Conservation (phyloP, 2,888 invertebrate genomes). For the Hyles lineata region DNA sequence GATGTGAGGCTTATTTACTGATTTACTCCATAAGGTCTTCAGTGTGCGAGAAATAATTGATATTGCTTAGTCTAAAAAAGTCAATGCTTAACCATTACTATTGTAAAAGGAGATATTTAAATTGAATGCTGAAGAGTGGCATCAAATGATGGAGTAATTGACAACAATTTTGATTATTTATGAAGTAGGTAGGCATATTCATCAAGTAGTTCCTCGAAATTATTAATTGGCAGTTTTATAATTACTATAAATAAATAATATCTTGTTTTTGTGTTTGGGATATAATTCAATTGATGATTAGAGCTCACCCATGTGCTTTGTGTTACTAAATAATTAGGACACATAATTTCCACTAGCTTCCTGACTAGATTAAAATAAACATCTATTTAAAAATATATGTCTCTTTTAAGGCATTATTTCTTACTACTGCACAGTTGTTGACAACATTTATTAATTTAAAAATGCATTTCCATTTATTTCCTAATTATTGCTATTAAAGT, state of each 20-base stretch:
- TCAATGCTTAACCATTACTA: too few relatives aligned
- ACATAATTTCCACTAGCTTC: slow-evolving; percentile 8
- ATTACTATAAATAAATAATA: neutral
- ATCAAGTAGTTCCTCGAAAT: neutral
- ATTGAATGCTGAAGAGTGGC: too few relatives aligned
- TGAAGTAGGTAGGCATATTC: too few relatives aligned
- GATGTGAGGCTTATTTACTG: neutral
- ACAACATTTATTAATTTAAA: slow-evolving; percentile 30
- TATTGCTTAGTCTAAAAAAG: too few relatives aligned
- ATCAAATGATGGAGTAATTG: too few relatives aligned
- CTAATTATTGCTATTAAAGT: slow-evolving; percentile 39
- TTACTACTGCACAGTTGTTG: neutral
- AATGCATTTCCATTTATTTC: slow-evolving; percentile 37
- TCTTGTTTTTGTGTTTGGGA: neutral
- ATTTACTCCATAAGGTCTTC: too few relatives aligned
- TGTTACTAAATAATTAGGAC: neutral
- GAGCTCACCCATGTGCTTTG: neutral
- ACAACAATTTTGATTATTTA: too few relatives aligned
- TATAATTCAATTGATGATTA: neutral
- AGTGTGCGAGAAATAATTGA: too few relatives aligned
- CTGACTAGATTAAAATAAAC: neutral
- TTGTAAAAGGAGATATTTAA: too few relatives aligned
- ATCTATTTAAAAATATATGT: slow-evolving; percentile 10
- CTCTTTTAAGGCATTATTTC: neutral
- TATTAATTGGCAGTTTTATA: slow-evolving; percentile 2